These are phyloP conservation scores for Tachypleus tridentatus DNA, from an alignment of 1,140 invertebrate species.

Conservation along the genomic window DNA sequence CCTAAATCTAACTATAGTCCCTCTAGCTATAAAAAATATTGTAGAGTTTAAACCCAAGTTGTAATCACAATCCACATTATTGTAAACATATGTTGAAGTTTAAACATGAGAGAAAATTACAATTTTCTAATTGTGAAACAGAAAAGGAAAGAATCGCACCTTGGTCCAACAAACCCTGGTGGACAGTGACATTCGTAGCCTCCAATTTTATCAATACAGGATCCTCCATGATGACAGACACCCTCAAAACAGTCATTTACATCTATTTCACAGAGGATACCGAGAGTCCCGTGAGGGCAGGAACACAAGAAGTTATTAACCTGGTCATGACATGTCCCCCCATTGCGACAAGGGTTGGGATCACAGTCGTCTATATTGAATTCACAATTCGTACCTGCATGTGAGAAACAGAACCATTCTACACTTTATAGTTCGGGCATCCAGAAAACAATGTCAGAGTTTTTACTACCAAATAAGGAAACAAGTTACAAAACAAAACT, in stretches of 20 bases:
- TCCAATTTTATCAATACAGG: constrained; percentile 44
- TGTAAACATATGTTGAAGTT: too few species aligned
- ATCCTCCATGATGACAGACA: constrained; percentile 84
- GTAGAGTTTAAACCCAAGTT: too few species aligned
- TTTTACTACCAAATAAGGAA: constrained; percentile 33
- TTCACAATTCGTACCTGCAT: constrained; percentile 73
- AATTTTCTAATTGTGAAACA: too few species aligned
- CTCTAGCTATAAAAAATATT: too few species aligned
- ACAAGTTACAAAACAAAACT: too few species aligned
- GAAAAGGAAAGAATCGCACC: neutral
- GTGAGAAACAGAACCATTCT: constrained; percentile 30
- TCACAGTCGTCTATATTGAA: constrained; percentile 76
- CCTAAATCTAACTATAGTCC: too few species aligned
- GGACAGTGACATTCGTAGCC: constrained; percentile 80
- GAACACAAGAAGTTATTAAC: constrained; percentile 58
- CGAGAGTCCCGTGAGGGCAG: constrained; percentile 77
- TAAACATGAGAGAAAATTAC: too few species aligned
- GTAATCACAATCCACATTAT: too few species aligned
- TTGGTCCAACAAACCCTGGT: constrained; percentile 77
- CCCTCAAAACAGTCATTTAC: constrained; percentile 72
- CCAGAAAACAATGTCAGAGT: neutral
- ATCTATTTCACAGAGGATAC: constrained; percentile 81
- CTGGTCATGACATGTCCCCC: constrained; percentile 83
- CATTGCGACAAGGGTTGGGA: constrained; percentile 73
- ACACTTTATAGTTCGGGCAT: neutral